phyloP scores from a whole-genome alignment of 2,113 vertebrate genomes.

The Oceanites oceanicus region DNA sequence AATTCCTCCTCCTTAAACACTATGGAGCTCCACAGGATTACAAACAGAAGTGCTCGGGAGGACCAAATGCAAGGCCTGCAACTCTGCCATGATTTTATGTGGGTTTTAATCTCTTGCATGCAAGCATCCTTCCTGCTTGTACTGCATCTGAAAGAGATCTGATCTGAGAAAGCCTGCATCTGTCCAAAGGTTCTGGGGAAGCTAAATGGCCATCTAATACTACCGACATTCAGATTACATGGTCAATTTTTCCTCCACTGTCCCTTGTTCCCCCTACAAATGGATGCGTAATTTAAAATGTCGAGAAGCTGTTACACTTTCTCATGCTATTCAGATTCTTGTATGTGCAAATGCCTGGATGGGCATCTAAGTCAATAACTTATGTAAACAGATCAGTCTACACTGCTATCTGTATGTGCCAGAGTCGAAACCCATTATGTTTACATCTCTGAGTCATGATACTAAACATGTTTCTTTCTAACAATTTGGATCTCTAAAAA shows the following conservation, averaged over 20 bases:
- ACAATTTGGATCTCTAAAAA: background rate
- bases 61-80: background rate
- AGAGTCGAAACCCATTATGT: fast-evolving
- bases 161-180: background rate
- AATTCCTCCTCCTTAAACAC: background rate
- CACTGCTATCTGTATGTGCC: background rate
- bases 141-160: background rate
- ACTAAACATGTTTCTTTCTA: background rate
- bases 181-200: background rate
- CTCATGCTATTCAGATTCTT: background rate
- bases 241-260: background rate
- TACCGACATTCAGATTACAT: background rate
- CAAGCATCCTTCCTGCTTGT: background rate
- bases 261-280: background rate
- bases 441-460: background rate
- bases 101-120: background rate
- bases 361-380: background rate
- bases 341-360: background rate
- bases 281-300: background rate
- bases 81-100: background rate
- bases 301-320: background rate
- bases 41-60: background rate
- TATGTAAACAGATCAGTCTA: background rate
- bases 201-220: background rate
- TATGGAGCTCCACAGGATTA: background rate